Percentiles rank a stretch among this genome's conserved stretches.
phyloP scores from a whole-genome alignment of 2,888 invertebrate genomes.

The Diloba caeruleocephala region DNA sequence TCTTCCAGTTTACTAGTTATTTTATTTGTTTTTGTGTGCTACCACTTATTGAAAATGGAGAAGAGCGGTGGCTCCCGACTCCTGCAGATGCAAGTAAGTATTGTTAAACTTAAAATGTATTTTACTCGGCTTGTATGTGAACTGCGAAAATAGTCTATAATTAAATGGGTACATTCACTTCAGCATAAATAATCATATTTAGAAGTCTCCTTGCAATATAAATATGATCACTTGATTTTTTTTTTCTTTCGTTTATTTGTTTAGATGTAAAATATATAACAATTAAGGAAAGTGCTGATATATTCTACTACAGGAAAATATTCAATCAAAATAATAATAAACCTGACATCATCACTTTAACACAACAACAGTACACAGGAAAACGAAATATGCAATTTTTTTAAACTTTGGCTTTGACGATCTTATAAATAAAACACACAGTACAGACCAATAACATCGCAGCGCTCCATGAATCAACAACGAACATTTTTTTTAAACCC shows the following conservation, averaged over 20 bases:
- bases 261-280: no score
- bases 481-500: conserved; percentile 34
- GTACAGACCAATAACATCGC: conserved; percentile 32
- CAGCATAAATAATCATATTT: no score
- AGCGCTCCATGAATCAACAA: conserved; percentile 41
- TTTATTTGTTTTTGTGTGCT: conserved; percentile 54
- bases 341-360: neutral
- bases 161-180: no score
- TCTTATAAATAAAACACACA: conserved; percentile 31
- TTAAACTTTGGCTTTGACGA: conserved; percentile 35
- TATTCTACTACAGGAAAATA: conserved; percentile 8
- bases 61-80: conserved; percentile 79
- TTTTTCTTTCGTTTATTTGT: no score
- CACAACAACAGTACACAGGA: conserved; percentile 11
- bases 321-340: conserved; percentile 4
- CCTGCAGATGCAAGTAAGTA: conserved; percentile 83
- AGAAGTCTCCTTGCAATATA: no score
- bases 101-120: neutral
- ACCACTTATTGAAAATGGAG: conserved; percentile 70
- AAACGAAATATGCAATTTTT: conserved; percentile 1
- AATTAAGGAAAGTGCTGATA: no score
- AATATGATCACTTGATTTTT: no score
- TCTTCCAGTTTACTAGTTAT: conserved; percentile 60
- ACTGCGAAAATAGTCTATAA: neutral
- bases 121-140: neutral